Percentiles rank a stretch among this genome's conserved stretches.
Evolutionary conservation across 2,888 invertebrate genomes (phyloP).

Genomic region (Escarpia spicata): DNA sequence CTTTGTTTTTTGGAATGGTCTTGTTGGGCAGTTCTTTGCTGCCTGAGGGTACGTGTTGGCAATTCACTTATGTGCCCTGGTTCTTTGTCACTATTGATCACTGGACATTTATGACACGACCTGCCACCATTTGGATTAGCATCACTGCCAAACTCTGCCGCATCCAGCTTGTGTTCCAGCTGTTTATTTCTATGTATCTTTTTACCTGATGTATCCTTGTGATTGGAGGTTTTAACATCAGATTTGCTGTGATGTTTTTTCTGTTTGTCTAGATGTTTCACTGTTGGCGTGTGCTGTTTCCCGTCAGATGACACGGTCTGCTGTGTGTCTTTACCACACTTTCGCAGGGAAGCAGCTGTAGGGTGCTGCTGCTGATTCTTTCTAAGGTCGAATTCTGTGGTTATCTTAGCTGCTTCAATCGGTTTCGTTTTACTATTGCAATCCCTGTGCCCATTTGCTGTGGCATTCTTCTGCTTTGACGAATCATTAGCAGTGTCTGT

Average conservation of each 20-base stretch:
- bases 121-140: not conserved
- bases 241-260: not conserved
- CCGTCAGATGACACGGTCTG: not conserved
- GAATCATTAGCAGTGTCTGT: not conserved
- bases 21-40: not conserved
- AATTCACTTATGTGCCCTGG: not conserved
- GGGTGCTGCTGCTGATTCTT: not conserved
- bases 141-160: not conserved
- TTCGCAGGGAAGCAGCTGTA: not conserved
- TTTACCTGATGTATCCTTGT: not conserved
- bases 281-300: not conserved
- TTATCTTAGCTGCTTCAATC: not conserved
- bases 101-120: not conserved
- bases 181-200: not conserved
- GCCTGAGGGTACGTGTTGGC: not conserved
- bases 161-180: not conserved
- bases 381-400: not conserved
- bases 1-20: not conserved
- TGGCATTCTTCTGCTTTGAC: not conserved
- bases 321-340: not conserved
- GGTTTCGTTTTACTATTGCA: not conserved
- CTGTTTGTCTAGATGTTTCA: not conserved
- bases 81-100: not conserved
- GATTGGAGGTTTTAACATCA: not conserved
- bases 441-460: not conserved